These are phyloP conservation scores for Euphydryas editha DNA, from an alignment of 2,888 invertebrate species.

Conservation along the genomic window DNA sequence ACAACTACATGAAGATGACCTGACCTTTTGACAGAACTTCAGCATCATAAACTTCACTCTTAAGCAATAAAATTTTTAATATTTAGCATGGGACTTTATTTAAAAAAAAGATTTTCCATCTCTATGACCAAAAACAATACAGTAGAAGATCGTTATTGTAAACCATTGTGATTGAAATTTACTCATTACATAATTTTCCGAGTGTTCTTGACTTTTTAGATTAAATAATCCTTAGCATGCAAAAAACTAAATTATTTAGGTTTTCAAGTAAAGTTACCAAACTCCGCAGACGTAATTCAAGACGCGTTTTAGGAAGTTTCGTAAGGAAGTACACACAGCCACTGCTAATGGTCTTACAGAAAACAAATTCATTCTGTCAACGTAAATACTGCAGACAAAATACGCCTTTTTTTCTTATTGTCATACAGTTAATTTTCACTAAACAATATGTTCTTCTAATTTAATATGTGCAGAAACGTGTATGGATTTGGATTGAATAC, in stretches of 20 bases:
- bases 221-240: conserved; percentile 22
- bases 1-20: too few species aligned
- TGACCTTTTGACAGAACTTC: too few species aligned
- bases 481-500: background rate
- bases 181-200: background rate
- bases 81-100: too few species aligned
- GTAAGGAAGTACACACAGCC: conserved; percentile 36
- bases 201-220: conserved; percentile 8
- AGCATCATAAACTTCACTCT: too few species aligned
- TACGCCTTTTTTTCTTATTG: background rate
- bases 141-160: too few species aligned
- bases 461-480: background rate
- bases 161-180: background rate
- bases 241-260: conserved; percentile 38
- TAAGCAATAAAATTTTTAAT: too few species aligned
- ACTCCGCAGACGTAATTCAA: conserved; percentile 43
- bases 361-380: background rate
- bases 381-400: background rate
- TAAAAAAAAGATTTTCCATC: background rate
- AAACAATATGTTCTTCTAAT: background rate
- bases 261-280: conserved; percentile 51
- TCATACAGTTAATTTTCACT: background rate
- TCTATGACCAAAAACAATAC: background rate
- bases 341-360: conserved; percentile 27
- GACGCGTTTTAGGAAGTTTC: conserved; percentile 48